Conservation (phyloP, 2,113 vertebrate species). For the Burhinus oedicnemus region DNA sequence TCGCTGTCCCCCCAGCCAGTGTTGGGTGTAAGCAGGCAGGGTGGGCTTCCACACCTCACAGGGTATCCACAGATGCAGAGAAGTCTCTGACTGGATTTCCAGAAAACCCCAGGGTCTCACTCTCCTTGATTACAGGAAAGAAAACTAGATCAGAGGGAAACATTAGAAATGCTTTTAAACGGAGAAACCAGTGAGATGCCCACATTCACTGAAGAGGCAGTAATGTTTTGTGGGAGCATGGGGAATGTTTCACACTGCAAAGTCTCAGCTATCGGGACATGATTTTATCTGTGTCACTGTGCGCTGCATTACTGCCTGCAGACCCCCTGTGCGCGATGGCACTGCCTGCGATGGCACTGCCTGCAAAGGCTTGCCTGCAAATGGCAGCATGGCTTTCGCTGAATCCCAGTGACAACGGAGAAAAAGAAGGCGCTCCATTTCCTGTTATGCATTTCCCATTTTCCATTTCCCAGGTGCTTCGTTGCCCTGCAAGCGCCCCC, state of each 20-base stretch:
- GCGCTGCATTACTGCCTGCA: neutral
- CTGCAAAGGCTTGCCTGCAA: neutral
- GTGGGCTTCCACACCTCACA: neutral
- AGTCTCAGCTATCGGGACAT: neutral
- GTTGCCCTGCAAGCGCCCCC: neutral
- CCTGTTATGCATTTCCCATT: neutral
- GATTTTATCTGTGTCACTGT: neutral
- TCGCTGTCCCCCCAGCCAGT: rapidly evolving
- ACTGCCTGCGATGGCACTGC: neutral
- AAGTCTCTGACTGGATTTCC: neutral
- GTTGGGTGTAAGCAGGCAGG: rapidly evolving
- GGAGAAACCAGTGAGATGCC: neutral
- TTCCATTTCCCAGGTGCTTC: neutral
- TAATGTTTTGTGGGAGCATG: rapidly evolving
- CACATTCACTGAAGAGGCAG: neutral
- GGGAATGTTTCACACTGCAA: neutral
- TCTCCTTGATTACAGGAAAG: neutral
- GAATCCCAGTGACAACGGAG: neutral
- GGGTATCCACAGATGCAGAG: neutral
- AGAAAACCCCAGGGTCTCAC: neutral
- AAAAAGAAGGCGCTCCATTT: neutral
- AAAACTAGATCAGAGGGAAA: neutral
- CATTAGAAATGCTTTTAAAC: neutral
- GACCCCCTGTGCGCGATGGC: neutral
- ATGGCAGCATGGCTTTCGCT: neutral